These are phyloP conservation scores for Marronus borbonicus DNA, from an alignment of 2,888 invertebrate species.

Conservation along the genomic window DNA sequence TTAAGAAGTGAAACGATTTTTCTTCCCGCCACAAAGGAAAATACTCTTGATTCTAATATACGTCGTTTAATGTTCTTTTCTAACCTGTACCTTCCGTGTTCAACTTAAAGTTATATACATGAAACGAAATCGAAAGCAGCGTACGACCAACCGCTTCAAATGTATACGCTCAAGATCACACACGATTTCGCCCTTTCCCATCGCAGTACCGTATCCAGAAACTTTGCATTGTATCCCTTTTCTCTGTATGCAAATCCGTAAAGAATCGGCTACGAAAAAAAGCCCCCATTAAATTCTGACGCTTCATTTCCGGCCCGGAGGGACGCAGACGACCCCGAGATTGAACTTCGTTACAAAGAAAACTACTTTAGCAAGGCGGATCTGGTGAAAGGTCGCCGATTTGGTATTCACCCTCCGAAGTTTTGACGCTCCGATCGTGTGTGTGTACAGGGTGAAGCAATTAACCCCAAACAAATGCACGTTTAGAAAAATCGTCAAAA, in stretches of 20 bases:
- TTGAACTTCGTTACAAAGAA: constrained; percentile 38
- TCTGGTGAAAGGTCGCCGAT: constrained; percentile 25
- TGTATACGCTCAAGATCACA: no score
- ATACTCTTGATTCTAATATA: no score
- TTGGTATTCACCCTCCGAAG: constrained; percentile 36
- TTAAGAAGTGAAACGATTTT: no score
- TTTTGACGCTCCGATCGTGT: background rate
- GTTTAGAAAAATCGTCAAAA: no score
- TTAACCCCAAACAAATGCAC: background rate
- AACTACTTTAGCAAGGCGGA: constrained; percentile 30
- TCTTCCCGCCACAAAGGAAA: no score
- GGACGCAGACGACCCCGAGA: constrained; percentile 9
- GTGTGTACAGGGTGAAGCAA: background rate
- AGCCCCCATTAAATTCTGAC: constrained; percentile 33
- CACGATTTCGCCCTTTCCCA: no score
- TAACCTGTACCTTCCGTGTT: no score
- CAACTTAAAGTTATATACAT: background rate
- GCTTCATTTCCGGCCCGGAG: constrained; percentile 31
- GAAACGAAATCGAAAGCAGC: no score
- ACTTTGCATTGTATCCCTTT: background rate
- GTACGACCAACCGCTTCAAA: no score
- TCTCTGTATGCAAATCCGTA: constrained; percentile 6
- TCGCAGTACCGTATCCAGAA: no score
- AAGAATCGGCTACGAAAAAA: background rate
- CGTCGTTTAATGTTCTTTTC: no score